Conservation (phyloP, 1,140 invertebrate species). For the Catajapyx aquilonaris region DNA sequence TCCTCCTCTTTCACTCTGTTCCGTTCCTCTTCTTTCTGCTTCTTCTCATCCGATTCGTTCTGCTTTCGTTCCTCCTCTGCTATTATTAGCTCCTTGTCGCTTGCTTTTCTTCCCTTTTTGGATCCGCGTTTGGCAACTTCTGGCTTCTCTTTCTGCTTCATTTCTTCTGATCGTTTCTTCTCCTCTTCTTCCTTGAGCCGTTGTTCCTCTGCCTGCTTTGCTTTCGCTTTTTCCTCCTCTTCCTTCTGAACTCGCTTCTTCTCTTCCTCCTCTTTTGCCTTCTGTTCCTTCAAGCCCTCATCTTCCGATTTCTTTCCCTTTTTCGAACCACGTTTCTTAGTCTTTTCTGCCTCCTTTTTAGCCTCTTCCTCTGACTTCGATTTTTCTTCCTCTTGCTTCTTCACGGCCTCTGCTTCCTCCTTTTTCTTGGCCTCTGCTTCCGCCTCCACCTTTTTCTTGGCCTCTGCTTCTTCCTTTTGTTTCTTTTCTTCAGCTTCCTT, state of each 20-base stretch:
- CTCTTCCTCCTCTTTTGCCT: constrained; percentile 6
- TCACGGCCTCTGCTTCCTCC: constrained; percentile 12
- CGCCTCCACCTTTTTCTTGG: constrained; percentile 19
- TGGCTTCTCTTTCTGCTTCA: constrained; percentile 9
- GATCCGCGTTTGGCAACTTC: constrained; percentile 10
- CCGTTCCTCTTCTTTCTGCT: constrained; percentile 6
- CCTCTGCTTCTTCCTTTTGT: constrained; percentile 15
- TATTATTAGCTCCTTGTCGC: constrained; percentile 5
- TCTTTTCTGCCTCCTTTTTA: constrained; percentile 8
- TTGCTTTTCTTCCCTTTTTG: constrained; percentile 8
- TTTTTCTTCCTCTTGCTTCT: constrained; percentile 10
- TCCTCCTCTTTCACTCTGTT: constrained; percentile 16
- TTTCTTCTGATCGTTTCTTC: constrained; percentile 6
- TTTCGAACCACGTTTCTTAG: constrained; percentile 8
- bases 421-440: constrained; percentile 14
- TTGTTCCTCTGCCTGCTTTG: constrained; percentile 6
- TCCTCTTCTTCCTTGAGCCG: constrained; percentile 6
- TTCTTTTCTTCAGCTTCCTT: constrained; percentile 10
- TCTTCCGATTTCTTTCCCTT: constrained; percentile 14
- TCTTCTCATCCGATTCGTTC: constrained; percentile 7
- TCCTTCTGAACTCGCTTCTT: constrained; percentile 2
- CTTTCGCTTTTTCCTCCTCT: constrained; percentile 9
- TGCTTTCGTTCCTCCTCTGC: constrained; percentile 7
- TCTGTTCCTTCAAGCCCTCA: constrained; percentile 8
- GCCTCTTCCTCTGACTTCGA: too few species aligned